These are phyloP conservation scores for Hozukius guyotensis DNA, from an alignment of 2,797 vertebrate species.

Conservation along the genomic window DNA sequence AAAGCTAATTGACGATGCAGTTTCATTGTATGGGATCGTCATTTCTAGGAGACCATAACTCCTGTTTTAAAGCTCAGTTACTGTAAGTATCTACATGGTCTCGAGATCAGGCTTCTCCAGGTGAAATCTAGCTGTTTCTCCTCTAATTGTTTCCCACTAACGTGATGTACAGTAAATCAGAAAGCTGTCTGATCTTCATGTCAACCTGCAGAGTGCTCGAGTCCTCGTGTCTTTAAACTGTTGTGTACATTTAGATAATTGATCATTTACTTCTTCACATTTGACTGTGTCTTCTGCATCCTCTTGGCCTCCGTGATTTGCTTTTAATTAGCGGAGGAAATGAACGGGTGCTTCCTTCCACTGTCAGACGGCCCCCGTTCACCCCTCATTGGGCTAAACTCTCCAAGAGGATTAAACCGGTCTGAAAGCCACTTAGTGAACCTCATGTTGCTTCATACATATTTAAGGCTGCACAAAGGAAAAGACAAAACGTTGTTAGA, in stretches of 20 bases:
- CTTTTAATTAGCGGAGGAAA: conserved; percentile 50
- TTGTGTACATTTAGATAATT: neutral
- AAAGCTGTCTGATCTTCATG: neutral
- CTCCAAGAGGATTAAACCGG: conserved; percentile 48
- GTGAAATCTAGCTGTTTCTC: too few relatives aligned
- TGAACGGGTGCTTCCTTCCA: conserved; percentile 29
- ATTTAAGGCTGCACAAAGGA: conserved; percentile 49
- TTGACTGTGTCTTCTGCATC: neutral
- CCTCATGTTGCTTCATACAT: conserved; percentile 55
- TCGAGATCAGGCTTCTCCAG: too few relatives aligned
- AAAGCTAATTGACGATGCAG: too few relatives aligned
- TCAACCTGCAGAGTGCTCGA: neutral
- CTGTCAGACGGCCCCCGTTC: conserved; percentile 27
- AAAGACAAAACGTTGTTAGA: conserved; percentile 32
- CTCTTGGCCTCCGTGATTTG: conserved; percentile 28
- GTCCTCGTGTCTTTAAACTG: neutral
- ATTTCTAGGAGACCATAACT: too few relatives aligned
- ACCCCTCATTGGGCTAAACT: conserved; percentile 57
- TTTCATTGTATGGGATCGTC: too few relatives aligned
- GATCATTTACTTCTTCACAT: neutral
- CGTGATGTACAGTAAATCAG: neutral
- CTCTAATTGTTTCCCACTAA: too few relatives aligned
- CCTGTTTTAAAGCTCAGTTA: too few relatives aligned
- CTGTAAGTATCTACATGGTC: too few relatives aligned
- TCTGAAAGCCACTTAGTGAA: conserved; percentile 58